Evolutionary conservation across 2,888 invertebrate genomes (phyloP).

Genomic region (Cheilosia grossa): DNA sequence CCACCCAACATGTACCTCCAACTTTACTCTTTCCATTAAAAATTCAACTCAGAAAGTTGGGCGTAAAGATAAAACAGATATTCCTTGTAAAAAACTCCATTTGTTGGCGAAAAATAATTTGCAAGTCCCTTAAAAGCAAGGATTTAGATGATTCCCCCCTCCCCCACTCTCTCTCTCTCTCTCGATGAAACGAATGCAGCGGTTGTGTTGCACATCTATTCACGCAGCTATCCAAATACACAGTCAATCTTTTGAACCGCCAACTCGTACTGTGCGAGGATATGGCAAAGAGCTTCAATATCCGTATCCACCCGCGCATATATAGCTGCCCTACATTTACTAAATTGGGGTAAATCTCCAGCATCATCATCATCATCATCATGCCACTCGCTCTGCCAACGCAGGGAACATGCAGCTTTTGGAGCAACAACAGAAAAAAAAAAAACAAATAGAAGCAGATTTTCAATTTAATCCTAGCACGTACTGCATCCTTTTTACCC

Average conservation of each 20-base stretch:
- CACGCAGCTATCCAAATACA: slow-evolving; percentile 71
- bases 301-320: slow-evolving; percentile 10
- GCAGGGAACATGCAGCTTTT: slow-evolving; percentile 25
- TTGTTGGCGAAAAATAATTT: slow-evolving; percentile 1
- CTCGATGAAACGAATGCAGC: slow-evolving; percentile 38
- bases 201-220: slow-evolving; percentile 62
- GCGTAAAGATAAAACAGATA: slow-evolving; percentile 21
- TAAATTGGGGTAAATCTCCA: slow-evolving; percentile 69
- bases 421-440: slow-evolving; percentile 1
- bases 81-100: slow-evolving; percentile 40
- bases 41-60: slow-evolving; percentile 9
- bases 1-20: background rate
- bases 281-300: slow-evolving; percentile 13
- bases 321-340: slow-evolving; percentile 66
- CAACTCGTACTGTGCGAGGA: slow-evolving; percentile 23
- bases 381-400: slow-evolving; percentile 16
- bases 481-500: slow-evolving; percentile 66
- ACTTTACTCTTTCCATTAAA: slow-evolving; percentile 29
- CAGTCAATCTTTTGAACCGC: slow-evolving; percentile 49
- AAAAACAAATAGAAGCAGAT: slow-evolving; percentile 44
- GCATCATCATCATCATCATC: slow-evolving; percentile 29
- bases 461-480: slow-evolving; percentile 74
- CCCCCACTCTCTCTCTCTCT: background rate
- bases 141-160: slow-evolving; percentile 39
- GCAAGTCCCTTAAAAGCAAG: slow-evolving; percentile 53